Evolutionary conservation across 2,797 vertebrate species (phyloP).

Genomic region (Bovichtus variegatus): DNA sequence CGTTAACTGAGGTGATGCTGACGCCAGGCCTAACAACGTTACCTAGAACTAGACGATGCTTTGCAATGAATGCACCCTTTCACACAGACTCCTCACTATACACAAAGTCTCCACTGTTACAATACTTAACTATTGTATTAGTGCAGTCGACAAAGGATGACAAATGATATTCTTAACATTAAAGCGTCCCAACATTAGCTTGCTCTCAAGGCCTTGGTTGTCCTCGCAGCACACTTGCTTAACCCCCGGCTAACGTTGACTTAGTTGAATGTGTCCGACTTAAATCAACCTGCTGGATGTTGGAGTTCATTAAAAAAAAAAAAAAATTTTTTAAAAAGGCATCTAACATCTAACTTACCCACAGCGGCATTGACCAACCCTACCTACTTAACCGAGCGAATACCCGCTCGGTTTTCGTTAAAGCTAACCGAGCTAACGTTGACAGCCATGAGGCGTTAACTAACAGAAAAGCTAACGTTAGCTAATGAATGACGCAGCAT

Average conservation of each 20-base stretch:
- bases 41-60: accelerated
- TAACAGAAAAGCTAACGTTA: too few relatives aligned
- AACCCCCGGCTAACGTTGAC: background rate
- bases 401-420: background rate
- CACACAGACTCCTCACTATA: background rate
- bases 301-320: too few relatives aligned
- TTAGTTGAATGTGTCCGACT: accelerated
- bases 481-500: constrained; percentile 42
- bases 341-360: accelerated
- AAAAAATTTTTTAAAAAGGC: too few relatives aligned
- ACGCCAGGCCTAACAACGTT: background rate
- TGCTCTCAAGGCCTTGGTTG: background rate
- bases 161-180: accelerated
- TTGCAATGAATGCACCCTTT: accelerated
- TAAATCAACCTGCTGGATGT: too few relatives aligned
- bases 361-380: accelerated
- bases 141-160: accelerated
- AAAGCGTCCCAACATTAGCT: background rate
- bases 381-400: too few relatives aligned
- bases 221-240: accelerated
- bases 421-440: background rate
- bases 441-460: background rate
- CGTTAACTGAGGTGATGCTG: background rate
- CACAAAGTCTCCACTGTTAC: accelerated
- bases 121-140: accelerated